Percentiles rank a stretch among this genome's conserved stretches.
phyloP scores from a whole-genome alignment of 1,140 invertebrate species.

The Phthorimaea operculella region DNA sequence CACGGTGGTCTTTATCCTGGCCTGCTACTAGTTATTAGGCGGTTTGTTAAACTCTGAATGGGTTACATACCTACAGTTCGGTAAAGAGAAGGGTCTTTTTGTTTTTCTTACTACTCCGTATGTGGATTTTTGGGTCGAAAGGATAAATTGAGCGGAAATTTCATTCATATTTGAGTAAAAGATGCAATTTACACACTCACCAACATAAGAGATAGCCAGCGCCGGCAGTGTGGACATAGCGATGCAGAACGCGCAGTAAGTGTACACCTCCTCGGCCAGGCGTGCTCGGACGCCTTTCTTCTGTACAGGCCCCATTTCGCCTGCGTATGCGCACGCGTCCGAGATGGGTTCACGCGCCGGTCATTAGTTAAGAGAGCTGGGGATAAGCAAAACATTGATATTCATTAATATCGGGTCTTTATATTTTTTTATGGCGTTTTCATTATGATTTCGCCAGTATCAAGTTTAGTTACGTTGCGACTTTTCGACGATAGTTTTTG shows the following conservation, averaged over 20 bases:
- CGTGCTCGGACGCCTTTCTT: slow-evolving; percentile 24
- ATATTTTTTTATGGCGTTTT: too few species aligned
- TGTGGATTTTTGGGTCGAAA: too few species aligned
- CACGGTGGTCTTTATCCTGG: too few species aligned
- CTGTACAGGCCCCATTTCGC: slow-evolving; percentile 5
- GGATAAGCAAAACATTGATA: neutral
- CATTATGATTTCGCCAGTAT: too few species aligned
- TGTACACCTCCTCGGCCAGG: slow-evolving; percentile 40
- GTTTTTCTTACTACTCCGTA: too few species aligned
- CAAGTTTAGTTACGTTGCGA: too few species aligned
- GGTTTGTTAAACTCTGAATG: too few species aligned
- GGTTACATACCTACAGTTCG: too few species aligned
- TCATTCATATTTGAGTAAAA: neutral
- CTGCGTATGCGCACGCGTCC: neutral
- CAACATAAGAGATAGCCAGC: slow-evolving; percentile 48
- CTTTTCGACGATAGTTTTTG: too few species aligned
- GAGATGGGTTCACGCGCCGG: neutral
- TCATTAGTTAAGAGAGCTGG: neutral
- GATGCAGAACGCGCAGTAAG: slow-evolving; percentile 55
- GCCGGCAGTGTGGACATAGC: slow-evolving; percentile 47
- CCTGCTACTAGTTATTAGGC: too few species aligned
- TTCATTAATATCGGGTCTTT: neutral
- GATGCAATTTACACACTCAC: slow-evolving; percentile 24
- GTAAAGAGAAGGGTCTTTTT: too few species aligned
- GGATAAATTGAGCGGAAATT: too few species aligned